phyloP scores from a whole-genome alignment of 2,113 vertebrate genomes.

The Ascaphus truei region DNA sequence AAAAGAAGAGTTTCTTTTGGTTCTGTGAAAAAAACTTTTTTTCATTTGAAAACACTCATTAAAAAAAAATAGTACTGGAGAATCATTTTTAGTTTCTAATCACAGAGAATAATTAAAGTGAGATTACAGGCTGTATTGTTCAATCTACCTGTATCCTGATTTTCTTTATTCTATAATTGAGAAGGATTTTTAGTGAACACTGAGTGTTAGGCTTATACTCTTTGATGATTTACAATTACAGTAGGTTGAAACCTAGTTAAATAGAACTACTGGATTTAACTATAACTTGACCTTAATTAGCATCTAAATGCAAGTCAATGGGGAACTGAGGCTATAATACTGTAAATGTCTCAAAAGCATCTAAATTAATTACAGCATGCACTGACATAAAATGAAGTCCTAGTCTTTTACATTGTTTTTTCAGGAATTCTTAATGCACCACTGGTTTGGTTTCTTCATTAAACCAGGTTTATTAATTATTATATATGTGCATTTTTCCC shows the following conservation, averaged over 20 bases:
- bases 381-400: neutral
- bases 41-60: neutral
- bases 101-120: neutral
- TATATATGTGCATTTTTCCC: no score
- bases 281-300: slow-evolving; percentile 30
- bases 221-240: slow-evolving; percentile 28
- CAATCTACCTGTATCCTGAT: neutral
- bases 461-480: no score
- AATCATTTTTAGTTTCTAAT: neutral
- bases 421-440: no score
- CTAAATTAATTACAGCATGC: neutral
- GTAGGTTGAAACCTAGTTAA: neutral
- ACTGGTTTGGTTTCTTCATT: no score
- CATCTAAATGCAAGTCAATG: slow-evolving; percentile 18
- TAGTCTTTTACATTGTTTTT: no score
- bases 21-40: no score
- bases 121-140: slow-evolving; percentile 1
- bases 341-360: neutral
- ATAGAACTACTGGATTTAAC: neutral
- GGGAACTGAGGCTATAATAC: neutral
- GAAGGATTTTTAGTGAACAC: neutral
- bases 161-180: slow-evolving; percentile 4
- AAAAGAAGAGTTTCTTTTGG: no score
- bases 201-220: neutral
- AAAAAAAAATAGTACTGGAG: neutral